phyloP scores from a whole-genome alignment of 35 echinoderm and acorn worm genomes.

The Heliocidaris tuberculata region DNA sequence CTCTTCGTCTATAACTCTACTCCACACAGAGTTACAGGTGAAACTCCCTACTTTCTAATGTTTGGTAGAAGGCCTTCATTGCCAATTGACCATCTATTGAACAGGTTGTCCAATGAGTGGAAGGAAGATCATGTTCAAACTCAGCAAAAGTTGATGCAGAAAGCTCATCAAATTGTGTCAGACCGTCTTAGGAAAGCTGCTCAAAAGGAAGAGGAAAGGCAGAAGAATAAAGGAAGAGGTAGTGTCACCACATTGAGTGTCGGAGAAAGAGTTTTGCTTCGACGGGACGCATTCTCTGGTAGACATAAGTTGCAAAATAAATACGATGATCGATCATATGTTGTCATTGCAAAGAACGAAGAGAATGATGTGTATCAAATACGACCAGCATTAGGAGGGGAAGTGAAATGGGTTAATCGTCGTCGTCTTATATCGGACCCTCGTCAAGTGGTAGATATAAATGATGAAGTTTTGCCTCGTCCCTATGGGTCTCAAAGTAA shows the following conservation, averaged over 20 bases:
- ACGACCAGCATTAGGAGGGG: conserved; percentile 8
- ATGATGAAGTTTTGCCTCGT: background rate
- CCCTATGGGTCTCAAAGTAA: background rate
- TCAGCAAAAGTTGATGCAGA: conserved; percentile 37
- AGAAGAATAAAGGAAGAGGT: background rate
- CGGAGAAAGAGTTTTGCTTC: conserved; percentile 35
- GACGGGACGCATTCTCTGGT: conserved; percentile 24
- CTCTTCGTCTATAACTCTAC: conserved; percentile 57
- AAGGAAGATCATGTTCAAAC: conserved; percentile 19
- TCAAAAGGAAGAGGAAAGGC: background rate
- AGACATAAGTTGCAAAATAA: conserved; percentile 47
- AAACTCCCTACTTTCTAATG: conserved; percentile 43
- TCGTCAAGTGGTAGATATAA: background rate
- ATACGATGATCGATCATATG: background rate
- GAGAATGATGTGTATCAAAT: no score
- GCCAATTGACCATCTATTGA: conserved; percentile 45
- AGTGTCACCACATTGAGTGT: background rate
- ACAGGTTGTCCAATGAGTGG: background rate
- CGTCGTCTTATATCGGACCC: conserved; percentile 34
- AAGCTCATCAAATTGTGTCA: conserved; percentile 24
- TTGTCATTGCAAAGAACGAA: conserved; percentile 17
- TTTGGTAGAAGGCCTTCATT: conserved; percentile 37
- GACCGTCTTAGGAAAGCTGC: background rate
- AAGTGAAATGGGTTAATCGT: conserved; percentile 10
- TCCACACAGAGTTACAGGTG: conserved; percentile 45